Percentiles rank a stretch among this genome's conserved stretches.
phyloP scores from a whole-genome alignment of 1,140 invertebrate genomes.

The Argopecten irradians region DNA sequence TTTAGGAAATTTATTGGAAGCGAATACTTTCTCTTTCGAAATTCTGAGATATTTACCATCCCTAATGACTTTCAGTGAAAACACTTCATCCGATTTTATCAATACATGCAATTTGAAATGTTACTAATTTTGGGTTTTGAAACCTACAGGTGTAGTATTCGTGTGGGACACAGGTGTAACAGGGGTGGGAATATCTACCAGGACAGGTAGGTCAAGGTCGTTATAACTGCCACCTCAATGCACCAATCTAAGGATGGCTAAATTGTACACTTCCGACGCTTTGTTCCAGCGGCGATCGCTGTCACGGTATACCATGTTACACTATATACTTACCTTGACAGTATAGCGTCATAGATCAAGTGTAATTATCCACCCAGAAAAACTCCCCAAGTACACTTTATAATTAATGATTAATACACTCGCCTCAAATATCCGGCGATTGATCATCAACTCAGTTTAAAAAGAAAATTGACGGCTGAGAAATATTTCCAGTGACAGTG shows the following conservation, averaged over 20 bases:
- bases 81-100: no score
- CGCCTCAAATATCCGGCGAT: not conserved
- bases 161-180: not conserved
- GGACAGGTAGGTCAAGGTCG: not conserved
- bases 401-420: not conserved
- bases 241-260: not conserved
- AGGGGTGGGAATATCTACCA: not conserved
- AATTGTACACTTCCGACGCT: not conserved
- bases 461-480: not conserved
- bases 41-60: no score
- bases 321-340: not conserved
- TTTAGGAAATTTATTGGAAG: not conserved
- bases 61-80: no score
- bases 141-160: not conserved
- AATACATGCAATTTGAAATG: not conserved
- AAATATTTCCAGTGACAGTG: conserved; percentile 7
- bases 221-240: not conserved
- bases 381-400: not conserved
- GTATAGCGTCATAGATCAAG: not conserved
- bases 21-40: no score
- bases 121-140: not conserved
- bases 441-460: not conserved
- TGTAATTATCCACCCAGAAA: conserved; percentile 12
- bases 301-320: not conserved
- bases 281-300: not conserved